These are phyloP conservation scores for Willowsia nigromaculata DNA, from an alignment of 2,888 invertebrate genomes.

Conservation along the genomic window DNA sequence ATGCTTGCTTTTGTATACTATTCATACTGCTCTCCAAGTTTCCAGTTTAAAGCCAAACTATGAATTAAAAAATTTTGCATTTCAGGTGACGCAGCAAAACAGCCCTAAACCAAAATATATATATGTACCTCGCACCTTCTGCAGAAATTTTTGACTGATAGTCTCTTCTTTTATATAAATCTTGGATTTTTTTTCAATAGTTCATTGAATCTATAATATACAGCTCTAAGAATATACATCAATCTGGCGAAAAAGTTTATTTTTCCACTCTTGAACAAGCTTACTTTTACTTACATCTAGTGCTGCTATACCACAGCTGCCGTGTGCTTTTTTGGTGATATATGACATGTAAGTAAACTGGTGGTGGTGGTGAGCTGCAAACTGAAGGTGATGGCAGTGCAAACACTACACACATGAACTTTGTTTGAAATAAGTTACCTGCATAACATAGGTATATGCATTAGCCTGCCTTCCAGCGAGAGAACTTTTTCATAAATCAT, in stretches of 20 bases:
- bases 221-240: background rate
- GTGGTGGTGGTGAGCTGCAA: constrained; percentile 4
- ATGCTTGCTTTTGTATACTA: background rate
- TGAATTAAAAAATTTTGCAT: background rate
- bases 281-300: background rate
- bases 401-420: background rate
- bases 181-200: background rate
- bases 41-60: background rate
- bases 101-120: background rate
- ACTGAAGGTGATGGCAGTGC: background rate
- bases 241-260: background rate
- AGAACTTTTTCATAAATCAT: constrained; percentile 56
- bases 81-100: background rate
- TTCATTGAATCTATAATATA: background rate
- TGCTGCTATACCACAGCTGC: background rate
- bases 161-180: background rate
- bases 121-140: background rate
- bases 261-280: background rate
- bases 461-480: constrained; percentile 24
- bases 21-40: background rate
- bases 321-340: constrained; percentile 18
- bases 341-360: constrained; percentile 41
- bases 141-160: background rate
- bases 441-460: background rate
- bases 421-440: background rate